Base-by-base conservation (phyloP, 35 echinoderm and acorn worm genomes). In the Ptychodera flava region DNA sequence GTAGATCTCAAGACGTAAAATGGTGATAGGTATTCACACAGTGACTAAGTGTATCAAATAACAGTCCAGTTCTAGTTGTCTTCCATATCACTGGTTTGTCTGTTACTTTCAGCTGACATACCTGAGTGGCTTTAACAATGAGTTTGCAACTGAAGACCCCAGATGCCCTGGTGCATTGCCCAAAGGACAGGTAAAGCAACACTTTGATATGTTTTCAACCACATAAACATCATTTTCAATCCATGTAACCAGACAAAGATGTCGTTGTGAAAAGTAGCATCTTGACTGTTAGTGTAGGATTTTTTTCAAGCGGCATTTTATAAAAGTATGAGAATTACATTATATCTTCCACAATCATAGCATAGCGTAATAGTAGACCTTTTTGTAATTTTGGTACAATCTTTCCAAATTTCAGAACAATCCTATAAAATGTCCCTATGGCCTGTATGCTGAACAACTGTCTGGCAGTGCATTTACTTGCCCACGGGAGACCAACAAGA, bases 51-150 rank as follows among this genome's bases (percentile, higher is more conserved):
- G n/a, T n/a, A n/a, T n/a, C n/a, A n/a, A n/a, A n/a, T n/a, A 97
- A 75, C 91, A 97, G 31, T 92, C 95, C 10, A 32, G 95, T 31
- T 97, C 91, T 45, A 91, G 91, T 28, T 84, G 91, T 75, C 85
- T 88, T 16, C 87, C 93, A 1, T 92, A 91, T 34, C 83, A 93
- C 45, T 86, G 91, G 22, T 92, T 93, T 89, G 95, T 97, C 81
- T 29, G 35, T 64, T 64, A 64, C 22, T 12, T 64, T 12, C 45
- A 64, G 45, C 22, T 64, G 22, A 64, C 93, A 89, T 97, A 97
- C 77, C 84, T 87, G 77, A 97, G 95, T 91, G 95, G 95, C 34
- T 97, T 97, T 88, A 92, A 92, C 76, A 97, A 97, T 88, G 95
- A 97, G 34, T 97, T 97, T 94, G 87, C 92, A 14, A 87, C 92